Percentiles rank a stretch among this genome's conserved stretches.
Evolutionary conservation across 2,113 vertebrate genomes (phyloP).

Genomic region (Pseudorectes ferrugineus): DNA sequence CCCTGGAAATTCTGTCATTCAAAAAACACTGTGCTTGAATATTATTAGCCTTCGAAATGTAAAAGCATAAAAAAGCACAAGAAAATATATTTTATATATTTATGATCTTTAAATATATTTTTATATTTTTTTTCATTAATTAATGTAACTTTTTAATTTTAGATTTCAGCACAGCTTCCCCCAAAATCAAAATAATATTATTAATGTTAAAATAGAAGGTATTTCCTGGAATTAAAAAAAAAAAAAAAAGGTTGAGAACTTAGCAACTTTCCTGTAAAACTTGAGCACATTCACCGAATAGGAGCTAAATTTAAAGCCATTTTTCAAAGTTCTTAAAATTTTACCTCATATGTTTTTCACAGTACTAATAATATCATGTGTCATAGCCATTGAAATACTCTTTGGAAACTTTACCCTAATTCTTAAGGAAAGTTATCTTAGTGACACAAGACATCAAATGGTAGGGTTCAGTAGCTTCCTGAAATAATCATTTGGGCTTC

Average conservation of each 20-base stretch:
- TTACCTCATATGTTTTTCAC: background rate
- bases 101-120: background rate
- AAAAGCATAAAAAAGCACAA: background rate
- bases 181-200: background rate
- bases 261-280: background rate
- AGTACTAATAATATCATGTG: background rate
- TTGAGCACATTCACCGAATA: background rate
- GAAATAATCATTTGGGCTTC: background rate
- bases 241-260: background rate
- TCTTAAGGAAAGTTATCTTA: background rate
- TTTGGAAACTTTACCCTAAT: background rate
- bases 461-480: background rate
- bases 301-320: background rate
- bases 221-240: background rate
- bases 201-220: background rate
- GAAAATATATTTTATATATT: background rate
- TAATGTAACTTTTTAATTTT: background rate
- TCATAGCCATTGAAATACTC: background rate
- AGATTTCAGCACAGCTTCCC: background rate
- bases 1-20: background rate
- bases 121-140: background rate
- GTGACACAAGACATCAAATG: background rate
- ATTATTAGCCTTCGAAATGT: background rate
- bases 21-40: background rate
- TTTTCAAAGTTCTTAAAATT: background rate